These are phyloP conservation scores for Ceratotherium simum DNA, from an alignment of 2,113 vertebrate species.

Conservation along the genomic window DNA sequence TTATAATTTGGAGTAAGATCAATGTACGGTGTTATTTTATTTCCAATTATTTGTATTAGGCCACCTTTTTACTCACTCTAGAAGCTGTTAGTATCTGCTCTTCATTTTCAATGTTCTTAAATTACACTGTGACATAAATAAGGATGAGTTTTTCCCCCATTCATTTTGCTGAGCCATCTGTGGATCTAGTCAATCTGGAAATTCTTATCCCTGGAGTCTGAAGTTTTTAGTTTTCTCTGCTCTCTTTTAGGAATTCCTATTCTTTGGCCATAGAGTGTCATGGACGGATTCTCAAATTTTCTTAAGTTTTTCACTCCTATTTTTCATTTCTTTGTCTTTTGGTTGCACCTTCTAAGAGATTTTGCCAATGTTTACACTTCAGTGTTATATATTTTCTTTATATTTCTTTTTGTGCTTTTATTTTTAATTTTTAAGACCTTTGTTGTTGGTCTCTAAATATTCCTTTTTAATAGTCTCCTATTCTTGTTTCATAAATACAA, in stretches of 20 bases:
- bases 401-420: neutral
- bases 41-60: neutral
- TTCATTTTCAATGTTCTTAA: neutral
- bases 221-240: neutral
- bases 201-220: neutral
- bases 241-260: neutral
- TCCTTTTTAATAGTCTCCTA: neutral
- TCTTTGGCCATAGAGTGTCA: neutral
- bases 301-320: neutral
- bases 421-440: neutral
- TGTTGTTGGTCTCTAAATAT: neutral
- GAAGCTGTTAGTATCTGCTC: neutral
- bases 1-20: neutral
- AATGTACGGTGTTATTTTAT: neutral
- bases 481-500: neutral
- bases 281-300: neutral
- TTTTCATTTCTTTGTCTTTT: neutral
- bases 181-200: neutral
- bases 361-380: neutral
- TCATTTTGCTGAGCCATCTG: neutral
- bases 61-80: neutral
- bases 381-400: neutral
- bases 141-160: neutral
- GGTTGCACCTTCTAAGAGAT: neutral
- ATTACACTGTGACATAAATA: neutral